phyloP scores from a whole-genome alignment of 2,113 vertebrate genomes.

The Neomonachus schauinslandi region DNA sequence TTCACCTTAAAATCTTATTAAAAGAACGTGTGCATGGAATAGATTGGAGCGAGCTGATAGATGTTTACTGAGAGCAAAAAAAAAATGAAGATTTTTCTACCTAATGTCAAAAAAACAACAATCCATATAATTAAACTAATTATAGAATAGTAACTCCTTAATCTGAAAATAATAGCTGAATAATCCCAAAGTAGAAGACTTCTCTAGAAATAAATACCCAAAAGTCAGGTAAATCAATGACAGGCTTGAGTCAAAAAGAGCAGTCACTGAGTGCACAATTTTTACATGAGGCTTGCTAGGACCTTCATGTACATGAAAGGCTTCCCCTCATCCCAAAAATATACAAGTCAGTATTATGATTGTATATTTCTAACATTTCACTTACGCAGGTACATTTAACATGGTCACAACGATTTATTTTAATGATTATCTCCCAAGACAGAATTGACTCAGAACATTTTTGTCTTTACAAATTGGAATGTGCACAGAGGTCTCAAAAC shows the following conservation, averaged over 20 bases:
- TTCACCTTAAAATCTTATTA: background rate
- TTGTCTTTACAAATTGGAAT: background rate
- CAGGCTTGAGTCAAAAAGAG: background rate
- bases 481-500: background rate
- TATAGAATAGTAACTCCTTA: background rate
- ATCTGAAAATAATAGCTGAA: background rate
- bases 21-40: background rate
- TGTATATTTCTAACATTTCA: constrained; percentile 7
- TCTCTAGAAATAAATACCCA: background rate
- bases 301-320: background rate
- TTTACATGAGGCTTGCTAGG: background rate
- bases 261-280: background rate
- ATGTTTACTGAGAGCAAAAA: background rate
- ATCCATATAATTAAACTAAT: background rate
- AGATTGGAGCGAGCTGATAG: background rate
- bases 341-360: background rate
- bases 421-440: background rate
- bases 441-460: background rate
- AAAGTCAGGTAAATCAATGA: background rate
- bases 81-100: background rate
- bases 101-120: background rate
- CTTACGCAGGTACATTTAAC: background rate
- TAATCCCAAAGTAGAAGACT: background rate
- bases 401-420: background rate
- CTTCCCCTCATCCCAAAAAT: background rate